Evolutionary conservation across 1,140 invertebrate species (phyloP).

Genomic region (Panulirus ornatus): DNA sequence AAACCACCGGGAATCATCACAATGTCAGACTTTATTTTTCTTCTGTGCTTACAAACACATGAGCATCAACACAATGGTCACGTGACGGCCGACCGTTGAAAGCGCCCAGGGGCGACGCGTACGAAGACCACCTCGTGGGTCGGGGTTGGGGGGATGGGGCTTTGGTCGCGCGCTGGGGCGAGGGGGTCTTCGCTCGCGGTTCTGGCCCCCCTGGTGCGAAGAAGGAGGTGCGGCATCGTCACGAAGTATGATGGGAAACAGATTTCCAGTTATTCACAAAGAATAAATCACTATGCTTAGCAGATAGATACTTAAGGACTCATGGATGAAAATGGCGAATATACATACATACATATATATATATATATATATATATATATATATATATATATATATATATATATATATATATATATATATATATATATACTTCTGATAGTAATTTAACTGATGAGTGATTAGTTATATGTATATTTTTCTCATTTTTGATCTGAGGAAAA

Average conservation of each 20-base stretch:
- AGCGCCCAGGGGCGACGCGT: too few species aligned
- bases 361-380: background rate
- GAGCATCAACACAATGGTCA: slow-evolving; percentile 68
- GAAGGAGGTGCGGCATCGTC: too few species aligned
- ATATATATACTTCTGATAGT: too few species aligned
- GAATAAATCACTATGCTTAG: slow-evolving; percentile 68
- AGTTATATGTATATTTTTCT: too few species aligned
- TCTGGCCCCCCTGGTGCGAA: background rate
- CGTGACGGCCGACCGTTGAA: slow-evolving; percentile 2
- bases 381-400: too few species aligned
- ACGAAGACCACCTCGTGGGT: too few species aligned
- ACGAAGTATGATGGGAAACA: slow-evolving; percentile 58
- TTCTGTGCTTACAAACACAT: slow-evolving; percentile 73
- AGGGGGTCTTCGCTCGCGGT: background rate
- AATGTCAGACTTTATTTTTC: slow-evolving; percentile 73
- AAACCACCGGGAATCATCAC: slow-evolving; percentile 34
- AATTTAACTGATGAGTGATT: too few species aligned
- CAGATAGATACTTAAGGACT: slow-evolving; percentile 47
- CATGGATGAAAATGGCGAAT: background rate
- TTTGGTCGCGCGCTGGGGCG: too few species aligned
- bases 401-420: too few species aligned
- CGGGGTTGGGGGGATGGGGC: background rate
- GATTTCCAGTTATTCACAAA: slow-evolving; percentile 60
- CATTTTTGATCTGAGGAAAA: too few species aligned
- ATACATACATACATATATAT: slow-evolving; percentile 6